Evolutionary conservation across 2,797 vertebrate genomes (phyloP), one percentile per base, ranked within the genome.

Genomic region (Oreonectes daqikongensis): DNA sequence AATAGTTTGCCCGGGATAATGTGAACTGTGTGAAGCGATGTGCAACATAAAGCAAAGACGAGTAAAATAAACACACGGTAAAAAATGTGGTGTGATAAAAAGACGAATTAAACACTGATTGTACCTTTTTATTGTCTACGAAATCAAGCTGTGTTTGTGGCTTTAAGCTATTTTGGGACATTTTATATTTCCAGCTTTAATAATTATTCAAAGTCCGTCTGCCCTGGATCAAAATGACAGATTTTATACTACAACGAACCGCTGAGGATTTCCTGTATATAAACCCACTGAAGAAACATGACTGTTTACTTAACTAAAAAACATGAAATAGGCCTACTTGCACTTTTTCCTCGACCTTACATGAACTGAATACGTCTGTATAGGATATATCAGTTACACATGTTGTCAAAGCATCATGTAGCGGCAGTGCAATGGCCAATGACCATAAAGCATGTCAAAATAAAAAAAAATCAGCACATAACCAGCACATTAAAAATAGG

Each of bases 251-350:
- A 17, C 14, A 52, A 52, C n/a, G 14, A 35, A 32, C 15, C 28
- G 17, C 57, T 32, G 28, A 32, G 28, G 57, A 60, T 60, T 32
- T 60, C 57, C 57, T 60, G 57, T 60, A 32, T 32, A 60, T 60
- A 32, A 60, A 32, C 17, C 2, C 28, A n/a, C 14, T 18, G 15
- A 60, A 32, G 28, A 32, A 60, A 60, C 57, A 32, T 4, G 57
- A 60, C 57, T 60, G 57, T 60, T 60, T 32, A 32, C 17, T 60
- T 60, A 60, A 60, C 15, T n/a, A 35, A 59, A 60, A 32, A n/a
- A 60, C 28, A 32, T 60, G 28, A 18, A 57, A 28, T 57, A 57
- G 24, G 15, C 26, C 26, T 17, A 57, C 26, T 57, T 57, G 8
- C 10, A 11, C 38, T 60, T 60, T 24, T 32, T 60, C 57, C 28